These are phyloP conservation scores for Sorex maritimensis DNA, from an alignment of 2,797 vertebrate species.

Conservation along the genomic window DNA sequence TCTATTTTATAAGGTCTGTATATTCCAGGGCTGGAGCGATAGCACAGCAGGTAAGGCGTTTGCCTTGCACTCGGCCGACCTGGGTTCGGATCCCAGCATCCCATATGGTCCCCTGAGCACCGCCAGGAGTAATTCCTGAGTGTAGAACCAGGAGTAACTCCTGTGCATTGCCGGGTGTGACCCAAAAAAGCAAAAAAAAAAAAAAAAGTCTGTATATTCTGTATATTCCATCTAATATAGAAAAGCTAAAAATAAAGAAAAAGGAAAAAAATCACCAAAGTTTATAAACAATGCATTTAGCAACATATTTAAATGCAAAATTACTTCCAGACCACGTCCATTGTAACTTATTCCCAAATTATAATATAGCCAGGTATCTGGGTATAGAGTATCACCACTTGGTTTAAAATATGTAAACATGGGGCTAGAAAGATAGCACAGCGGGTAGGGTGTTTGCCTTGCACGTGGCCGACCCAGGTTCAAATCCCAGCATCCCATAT, in stretches of 20 bases:
- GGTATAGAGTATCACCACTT: not conserved
- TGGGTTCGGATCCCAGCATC: no score
- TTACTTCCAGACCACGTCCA: slow-evolving; percentile 57
- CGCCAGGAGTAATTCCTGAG: no score
- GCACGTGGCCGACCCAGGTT: no score
- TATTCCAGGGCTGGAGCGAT: not conserved
- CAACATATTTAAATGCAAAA: slow-evolving; percentile 26
- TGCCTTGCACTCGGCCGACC: no score
- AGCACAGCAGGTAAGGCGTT: no score
- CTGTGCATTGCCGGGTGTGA: no score
- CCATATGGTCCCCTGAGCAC: no score
- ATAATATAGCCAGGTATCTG: slow-evolving; percentile 28
- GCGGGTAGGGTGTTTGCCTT: no score
- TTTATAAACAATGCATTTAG: not conserved
- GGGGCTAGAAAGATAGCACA: no score
- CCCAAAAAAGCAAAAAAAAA: no score
- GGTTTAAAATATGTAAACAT: not conserved
- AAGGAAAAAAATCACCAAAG: slow-evolving; percentile 32
- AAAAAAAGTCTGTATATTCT: not conserved
- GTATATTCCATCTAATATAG: not conserved
- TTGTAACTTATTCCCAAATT: slow-evolving; percentile 3
- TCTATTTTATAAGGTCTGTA: slow-evolving; percentile 9
- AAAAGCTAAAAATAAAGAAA: slow-evolving; percentile 50
- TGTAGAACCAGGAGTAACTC: no score
- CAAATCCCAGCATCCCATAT: no score